Conservation (phyloP, 2,888 invertebrate species). For the Drosophila trichaetosa region DNA sequence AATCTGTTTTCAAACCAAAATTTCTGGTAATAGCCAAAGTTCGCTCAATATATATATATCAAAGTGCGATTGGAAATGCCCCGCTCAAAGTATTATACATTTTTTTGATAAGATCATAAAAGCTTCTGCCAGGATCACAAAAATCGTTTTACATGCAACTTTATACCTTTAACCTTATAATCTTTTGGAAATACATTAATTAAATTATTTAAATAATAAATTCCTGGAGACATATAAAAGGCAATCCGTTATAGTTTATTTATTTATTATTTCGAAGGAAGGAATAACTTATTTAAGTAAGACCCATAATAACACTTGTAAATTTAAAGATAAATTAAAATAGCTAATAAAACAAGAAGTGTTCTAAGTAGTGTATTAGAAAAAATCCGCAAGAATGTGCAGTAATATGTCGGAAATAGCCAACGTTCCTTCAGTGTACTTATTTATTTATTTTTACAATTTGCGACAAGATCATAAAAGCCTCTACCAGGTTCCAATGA, state of each 20-base stretch:
- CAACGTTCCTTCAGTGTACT: too few species aligned
- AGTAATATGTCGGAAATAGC: neutral
- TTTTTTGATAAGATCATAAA: neutral
- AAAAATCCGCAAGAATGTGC: neutral
- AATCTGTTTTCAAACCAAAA: constrained; percentile 20
- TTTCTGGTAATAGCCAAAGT: constrained; percentile 10
- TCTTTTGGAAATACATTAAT: neutral
- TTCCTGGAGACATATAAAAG: neutral
- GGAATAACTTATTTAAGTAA: too few species aligned
- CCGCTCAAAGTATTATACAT: too few species aligned
- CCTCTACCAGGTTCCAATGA: neutral
- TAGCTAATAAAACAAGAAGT: neutral
- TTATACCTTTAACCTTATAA: neutral
- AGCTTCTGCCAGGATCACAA: neutral
- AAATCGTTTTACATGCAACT: neutral
- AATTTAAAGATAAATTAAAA: neutral
- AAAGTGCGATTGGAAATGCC: too few species aligned
- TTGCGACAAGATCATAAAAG: too few species aligned
- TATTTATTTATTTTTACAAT: too few species aligned
- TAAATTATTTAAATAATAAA: neutral
- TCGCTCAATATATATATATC: too few species aligned
- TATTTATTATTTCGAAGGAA: too few species aligned
- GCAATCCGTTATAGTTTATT: neutral
- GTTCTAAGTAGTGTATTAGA: neutral
- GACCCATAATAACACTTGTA: neutral